Base-by-base conservation (phyloP, 1,140 invertebrate genomes). In the Meloidogyne floridensis region DNA sequence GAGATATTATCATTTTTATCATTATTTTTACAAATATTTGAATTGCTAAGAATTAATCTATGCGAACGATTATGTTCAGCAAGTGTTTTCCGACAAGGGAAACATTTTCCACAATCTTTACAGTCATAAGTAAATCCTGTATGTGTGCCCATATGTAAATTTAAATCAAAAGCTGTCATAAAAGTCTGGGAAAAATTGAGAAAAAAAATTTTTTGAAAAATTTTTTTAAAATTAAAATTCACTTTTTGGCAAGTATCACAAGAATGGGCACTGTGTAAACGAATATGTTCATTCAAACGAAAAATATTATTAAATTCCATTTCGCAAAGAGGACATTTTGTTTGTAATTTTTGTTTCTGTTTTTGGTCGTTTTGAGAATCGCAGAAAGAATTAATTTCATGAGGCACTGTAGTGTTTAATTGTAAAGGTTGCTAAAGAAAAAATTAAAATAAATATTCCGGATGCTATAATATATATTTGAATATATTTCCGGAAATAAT, bases 31-130 rank as follows among this genome's bases (percentile, higher is more conserved):
- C n/a, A 51, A 53, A 42, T 53, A 43, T 47, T 47, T 47, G 47
- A 4, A 47, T 71, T 72, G 75, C 80, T 81, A 51, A 80, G 65
- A 11, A 84, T 74, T 74, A 84, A 82, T 59, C 85, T 10, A 75
- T 87, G 86, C 4, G 77, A 79, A 76, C 83, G 83, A 69, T 87
- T 87, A 69, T 87, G 86, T 53, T 85, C 82, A 11, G 86, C 85
- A n/a, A 87, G 75, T 2, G 85, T 69, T 81, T 87, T 87, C 20
- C 86, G 54, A 56, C 74, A 85, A 9, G 84, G 77, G 80, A 87
- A 87, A 72, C 87, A 87, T n/a, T 80, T 72, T 7, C 86, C 86
- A 51, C 86, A 87, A 56, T 87, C 86, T 69, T 87, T 87, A 80
- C 86, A 87, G 51, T 85, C 87, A 72, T 86, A 87, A 43, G 85